Base-by-base conservation (phyloP, 1,140 invertebrate species). In the Bicyclus anynana region DNA sequence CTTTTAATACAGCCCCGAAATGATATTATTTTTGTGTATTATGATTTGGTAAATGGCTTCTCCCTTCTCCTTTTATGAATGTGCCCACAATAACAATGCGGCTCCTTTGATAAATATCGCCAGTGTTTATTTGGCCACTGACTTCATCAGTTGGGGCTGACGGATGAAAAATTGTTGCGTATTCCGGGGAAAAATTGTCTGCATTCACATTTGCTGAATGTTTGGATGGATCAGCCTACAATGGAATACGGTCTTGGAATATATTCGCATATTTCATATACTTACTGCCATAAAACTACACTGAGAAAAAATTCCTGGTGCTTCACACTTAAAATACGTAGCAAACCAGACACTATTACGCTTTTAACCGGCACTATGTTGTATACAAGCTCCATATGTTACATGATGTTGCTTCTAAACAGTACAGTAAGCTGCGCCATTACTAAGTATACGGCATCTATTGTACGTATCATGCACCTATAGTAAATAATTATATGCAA, bases 111-210 rank as follows among this genome's bases (percentile, higher is more conserved):
- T 61, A 51, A 61, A 61, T 55, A 61, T 37, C n/a, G 14, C 38
- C 35, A 49, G 47, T 55, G 59, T 55, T 61, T 61, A 61, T 61
- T 60, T 64, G 56, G 35, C 65, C 63, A 55, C 65, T 65, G 69
- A 68, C 69, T 72, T 68, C 58, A 68, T 71, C 53, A 29, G 27
- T 44, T 62, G 62, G 53, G 57, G 33, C 38, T 57, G 64, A 64
- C 61, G 55, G 53, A 59, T 62, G 60, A 72, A 18, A 44, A 58
- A 72, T 72, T 55, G 51, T 40, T 46, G 54, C n/a, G n/a, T 58
- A 59, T 62, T 66, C 59, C 35, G 33, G 35, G 26, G 62, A 72
- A 65, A 72, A 63, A 66, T 71, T 59, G 49, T 62, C 37, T 51
- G 50, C 42, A 18, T 10, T 29, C 17, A 53, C 50, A 52, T 42